Conservation (phyloP, 2,113 vertebrate genomes). For the Dromiciops gliroides region DNA sequence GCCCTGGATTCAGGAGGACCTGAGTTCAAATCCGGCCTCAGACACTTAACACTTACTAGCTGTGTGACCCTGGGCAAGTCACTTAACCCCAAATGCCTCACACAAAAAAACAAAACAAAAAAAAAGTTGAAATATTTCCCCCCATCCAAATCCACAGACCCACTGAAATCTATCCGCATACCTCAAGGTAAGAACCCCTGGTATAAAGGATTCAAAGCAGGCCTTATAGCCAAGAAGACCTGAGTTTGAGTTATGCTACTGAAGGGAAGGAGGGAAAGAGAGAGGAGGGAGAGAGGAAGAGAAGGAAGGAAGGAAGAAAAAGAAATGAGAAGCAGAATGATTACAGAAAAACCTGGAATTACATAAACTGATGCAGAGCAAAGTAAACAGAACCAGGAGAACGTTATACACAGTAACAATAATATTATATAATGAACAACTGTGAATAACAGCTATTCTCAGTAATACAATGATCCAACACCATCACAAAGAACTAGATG, state of each 20-base stretch:
- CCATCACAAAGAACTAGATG: neutral
- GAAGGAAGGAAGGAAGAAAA: neutral
- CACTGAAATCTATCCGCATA: neutral
- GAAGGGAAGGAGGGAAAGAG: neutral
- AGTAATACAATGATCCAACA: neutral
- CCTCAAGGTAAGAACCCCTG: neutral
- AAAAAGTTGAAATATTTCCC: neutral
- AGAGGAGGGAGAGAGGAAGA: too few species aligned
- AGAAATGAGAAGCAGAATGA: neutral
- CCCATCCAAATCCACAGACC: neutral
- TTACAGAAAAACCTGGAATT: neutral
- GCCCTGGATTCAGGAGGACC: too few species aligned
- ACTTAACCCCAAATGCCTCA: too few species aligned
- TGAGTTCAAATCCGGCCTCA: too few species aligned
- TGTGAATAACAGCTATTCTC: neutral
- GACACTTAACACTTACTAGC: too few species aligned
- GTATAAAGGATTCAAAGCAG: neutral
- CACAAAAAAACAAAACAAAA: too few species aligned
- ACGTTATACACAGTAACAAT: neutral
- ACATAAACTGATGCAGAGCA: neutral
- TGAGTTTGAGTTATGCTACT: neutral
- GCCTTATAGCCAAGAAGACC: neutral
- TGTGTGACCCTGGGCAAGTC: too few species aligned
- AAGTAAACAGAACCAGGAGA: neutral
- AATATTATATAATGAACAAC: neutral